Base-by-base conservation (phyloP, 2,797 vertebrate species). In the Vireo griseus region DNA sequence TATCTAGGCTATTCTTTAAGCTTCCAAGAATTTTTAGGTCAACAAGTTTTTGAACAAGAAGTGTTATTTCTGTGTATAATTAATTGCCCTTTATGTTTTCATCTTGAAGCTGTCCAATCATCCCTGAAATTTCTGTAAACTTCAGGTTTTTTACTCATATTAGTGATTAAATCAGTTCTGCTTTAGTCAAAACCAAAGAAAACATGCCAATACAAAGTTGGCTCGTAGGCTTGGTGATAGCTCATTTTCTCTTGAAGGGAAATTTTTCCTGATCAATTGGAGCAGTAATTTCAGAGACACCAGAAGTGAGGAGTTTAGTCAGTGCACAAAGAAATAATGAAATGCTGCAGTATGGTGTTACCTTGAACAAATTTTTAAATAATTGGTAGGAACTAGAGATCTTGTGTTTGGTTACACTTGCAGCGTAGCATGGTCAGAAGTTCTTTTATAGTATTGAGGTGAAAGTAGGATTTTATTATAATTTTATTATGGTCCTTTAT, bases 121-220 rank as follows among this genome's bases (percentile, higher is more conserved):
- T 39, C 26, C 39, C 12, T 52, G 26, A 42, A 91, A 67, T 47
- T 16, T 72, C 9, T 68, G 24, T 65, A 31, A 84, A 80, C 16
- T 10, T 47, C 14, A 31, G 4, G 0, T 3, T 48, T 80, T 83
- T 57, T 35, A 4, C 6, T 63, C 3, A 0, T 33, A 20, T 48
- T 75, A 40, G 17, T 44, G 31, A n/a, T 77, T 18, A 61, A 77
- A 59, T n/a, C 11, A 28, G 13, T 75, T 18, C 16, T 72, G 16
- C 22, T 28, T 29, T 48, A 29, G 29, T 58, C 22, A 82, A 55
- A 84, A 62, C 0, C 42, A 81, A 71, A 26, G 17, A 14, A 59
- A 74, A 63, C 55, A 37, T 44, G 14, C 24, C 42, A 2, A 12
- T 79, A 33, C 5, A 45, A 31, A 9, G 3, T 35, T 66, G 55